A percentile compares a stretch with the other conserved stretches of the same genome.
phyloP scores from a whole-genome alignment of 2,888 invertebrate genomes.

The Candidula unifasciata region DNA sequence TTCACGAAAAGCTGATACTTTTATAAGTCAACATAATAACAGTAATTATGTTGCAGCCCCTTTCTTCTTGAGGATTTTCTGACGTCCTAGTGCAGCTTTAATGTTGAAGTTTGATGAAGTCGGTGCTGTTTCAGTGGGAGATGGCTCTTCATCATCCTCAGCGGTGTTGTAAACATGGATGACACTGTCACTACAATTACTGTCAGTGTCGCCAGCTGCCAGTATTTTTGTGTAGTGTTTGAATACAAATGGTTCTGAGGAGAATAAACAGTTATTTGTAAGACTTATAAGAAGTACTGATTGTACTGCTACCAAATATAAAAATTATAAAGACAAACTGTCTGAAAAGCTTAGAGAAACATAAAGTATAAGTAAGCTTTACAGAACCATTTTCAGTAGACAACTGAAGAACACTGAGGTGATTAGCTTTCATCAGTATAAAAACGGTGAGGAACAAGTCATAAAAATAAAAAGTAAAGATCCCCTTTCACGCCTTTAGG shows the following conservation, averaged over 20 bases:
- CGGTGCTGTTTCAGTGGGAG: neutral
- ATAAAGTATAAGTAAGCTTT: too few species aligned
- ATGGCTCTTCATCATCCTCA: neutral
- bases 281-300: too few species aligned
- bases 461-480: too few species aligned
- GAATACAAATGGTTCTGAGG: constrained; percentile 4
- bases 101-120: neutral
- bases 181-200: neutral
- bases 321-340: too few species aligned
- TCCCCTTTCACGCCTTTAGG: too few species aligned
- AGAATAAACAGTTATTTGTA: neutral
- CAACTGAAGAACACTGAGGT: too few species aligned
- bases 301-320: too few species aligned
- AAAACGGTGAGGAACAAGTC: too few species aligned
- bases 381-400: too few species aligned
- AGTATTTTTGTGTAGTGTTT: constrained; percentile 32
- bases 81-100: neutral
- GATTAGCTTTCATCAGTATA: too few species aligned
- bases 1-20: neutral
- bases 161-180: neutral
- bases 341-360: too few species aligned
- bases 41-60: neutral
- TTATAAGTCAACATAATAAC: too few species aligned
- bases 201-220: constrained; percentile 18
- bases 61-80: constrained; percentile 7